These are phyloP conservation scores for Amphipoea lucens DNA, from an alignment of 2,888 invertebrate species.

Conservation along the genomic window DNA sequence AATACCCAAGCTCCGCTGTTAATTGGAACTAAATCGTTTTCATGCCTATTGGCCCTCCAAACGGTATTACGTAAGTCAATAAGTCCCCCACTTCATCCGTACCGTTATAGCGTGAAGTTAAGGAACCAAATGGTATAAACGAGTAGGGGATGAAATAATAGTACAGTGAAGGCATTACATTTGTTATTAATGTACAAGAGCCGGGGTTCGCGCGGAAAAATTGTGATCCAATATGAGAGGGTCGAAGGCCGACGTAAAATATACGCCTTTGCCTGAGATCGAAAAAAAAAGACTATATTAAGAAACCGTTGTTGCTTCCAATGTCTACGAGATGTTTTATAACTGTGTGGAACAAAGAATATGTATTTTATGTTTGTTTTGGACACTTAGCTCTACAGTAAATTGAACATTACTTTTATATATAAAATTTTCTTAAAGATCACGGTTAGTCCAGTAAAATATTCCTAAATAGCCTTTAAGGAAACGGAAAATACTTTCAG, in stretches of 20 bases:
- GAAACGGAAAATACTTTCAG: background rate
- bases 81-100: slow-evolving; percentile 66
- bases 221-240: slow-evolving; percentile 66
- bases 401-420: slow-evolving; percentile 4
- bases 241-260: slow-evolving; percentile 56
- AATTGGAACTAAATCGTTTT: slow-evolving; percentile 70
- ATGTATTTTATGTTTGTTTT: slow-evolving; percentile 37
- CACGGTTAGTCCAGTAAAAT: background rate
- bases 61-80: slow-evolving; percentile 68
- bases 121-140: slow-evolving; percentile 58
- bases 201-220: slow-evolving; percentile 54
- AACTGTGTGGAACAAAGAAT: slow-evolving; percentile 34
- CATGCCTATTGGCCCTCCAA: slow-evolving; percentile 69
- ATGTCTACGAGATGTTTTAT: slow-evolving; percentile 48
- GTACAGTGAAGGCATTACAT: slow-evolving; percentile 65
- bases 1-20: slow-evolving; percentile 60
- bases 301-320: slow-evolving; percentile 31
- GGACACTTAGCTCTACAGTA: slow-evolving; percentile 9
- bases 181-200: slow-evolving; percentile 66
- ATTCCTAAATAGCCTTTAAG: background rate
- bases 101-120: slow-evolving; percentile 64
- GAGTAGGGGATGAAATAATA: slow-evolving; percentile 62
- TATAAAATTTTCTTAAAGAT: background rate
- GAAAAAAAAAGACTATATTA: slow-evolving; percentile 51
- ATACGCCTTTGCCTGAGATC: slow-evolving; percentile 30